phyloP scores from a whole-genome alignment of 2,888 invertebrate species.

The Leptodirus hochenwartii region DNA sequence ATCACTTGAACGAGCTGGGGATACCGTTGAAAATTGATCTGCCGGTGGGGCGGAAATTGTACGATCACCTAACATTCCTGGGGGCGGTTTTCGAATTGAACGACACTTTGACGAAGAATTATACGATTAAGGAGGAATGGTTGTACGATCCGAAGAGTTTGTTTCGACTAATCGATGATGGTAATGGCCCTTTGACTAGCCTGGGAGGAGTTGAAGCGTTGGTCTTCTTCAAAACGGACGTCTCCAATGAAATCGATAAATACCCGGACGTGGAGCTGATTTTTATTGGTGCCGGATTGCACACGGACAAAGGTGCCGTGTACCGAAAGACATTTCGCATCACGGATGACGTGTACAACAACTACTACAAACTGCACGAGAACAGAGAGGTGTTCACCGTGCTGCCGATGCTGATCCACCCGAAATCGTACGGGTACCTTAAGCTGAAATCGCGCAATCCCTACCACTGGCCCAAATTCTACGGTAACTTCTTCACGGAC shows the following conservation, averaged over 20 bases:
- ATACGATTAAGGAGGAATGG: slow-evolving; percentile 13
- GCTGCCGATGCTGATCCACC: slow-evolving; percentile 53
- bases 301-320: slow-evolving; percentile 18
- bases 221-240: slow-evolving; percentile 38
- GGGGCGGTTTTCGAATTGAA: slow-evolving; percentile 28
- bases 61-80: slow-evolving; percentile 40
- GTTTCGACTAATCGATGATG: slow-evolving; percentile 26
- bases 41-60: slow-evolving; percentile 46
- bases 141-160: slow-evolving; percentile 24
- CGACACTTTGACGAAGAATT: slow-evolving; percentile 24
- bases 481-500: slow-evolving; percentile 63
- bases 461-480: slow-evolving; percentile 48
- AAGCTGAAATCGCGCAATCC: slow-evolving; percentile 54
- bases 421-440: slow-evolving; percentile 49
- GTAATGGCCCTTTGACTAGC: slow-evolving; percentile 31
- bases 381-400: slow-evolving; percentile 23
- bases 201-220: slow-evolving; percentile 39
- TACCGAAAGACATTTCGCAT: slow-evolving; percentile 32
- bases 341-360: slow-evolving; percentile 33
- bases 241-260: slow-evolving; percentile 30
- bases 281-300: slow-evolving; percentile 33
- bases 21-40: slow-evolving; percentile 42
- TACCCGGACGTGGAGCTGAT: slow-evolving; percentile 55
- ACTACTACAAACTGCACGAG: slow-evolving; percentile 35
- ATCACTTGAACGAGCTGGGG: slow-evolving; percentile 34